Conservation (phyloP, 2,797 vertebrate genomes). For the Artibeus jamaicensis region DNA sequence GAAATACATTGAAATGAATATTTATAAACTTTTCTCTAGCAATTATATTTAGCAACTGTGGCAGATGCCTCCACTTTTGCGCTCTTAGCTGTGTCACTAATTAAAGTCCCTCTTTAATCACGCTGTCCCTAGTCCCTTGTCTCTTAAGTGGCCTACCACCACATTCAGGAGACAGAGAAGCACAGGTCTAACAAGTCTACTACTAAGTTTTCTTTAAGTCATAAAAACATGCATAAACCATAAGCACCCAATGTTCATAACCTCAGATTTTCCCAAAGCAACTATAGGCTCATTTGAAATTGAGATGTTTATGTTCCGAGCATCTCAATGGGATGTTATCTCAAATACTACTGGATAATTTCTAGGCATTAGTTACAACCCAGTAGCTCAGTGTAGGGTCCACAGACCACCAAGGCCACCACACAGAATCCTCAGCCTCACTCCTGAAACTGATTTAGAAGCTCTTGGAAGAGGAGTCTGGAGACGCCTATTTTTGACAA, state of each 20-base stretch:
- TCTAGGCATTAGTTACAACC: neutral
- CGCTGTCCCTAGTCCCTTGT: slow-evolving; percentile 40
- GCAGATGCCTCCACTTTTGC: slow-evolving; percentile 77
- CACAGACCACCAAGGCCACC: neutral
- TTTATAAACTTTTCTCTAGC: slow-evolving; percentile 76
- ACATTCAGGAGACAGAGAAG: neutral
- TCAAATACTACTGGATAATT: neutral
- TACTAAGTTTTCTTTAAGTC: neutral
- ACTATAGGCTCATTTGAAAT: slow-evolving; percentile 19
- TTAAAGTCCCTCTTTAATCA: slow-evolving; percentile 65
- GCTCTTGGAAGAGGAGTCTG: neutral
- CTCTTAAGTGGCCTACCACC: slow-evolving; percentile 36
- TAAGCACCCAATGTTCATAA: slow-evolving; percentile 38
- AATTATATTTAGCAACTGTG: slow-evolving; percentile 79
- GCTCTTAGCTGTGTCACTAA: slow-evolving; percentile 73
- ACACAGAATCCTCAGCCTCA: neutral
- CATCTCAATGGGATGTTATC: neutral
- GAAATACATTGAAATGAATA: slow-evolving; percentile 82
- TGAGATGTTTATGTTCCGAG: slow-evolving; percentile 38
- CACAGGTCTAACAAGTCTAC: neutral
- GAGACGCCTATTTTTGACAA: neutral
- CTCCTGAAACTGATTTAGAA: neutral
- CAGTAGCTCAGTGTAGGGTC: neutral
- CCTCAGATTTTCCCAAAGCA: slow-evolving; percentile 33
- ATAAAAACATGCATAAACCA: slow-evolving; percentile 49